Percentiles rank a stretch among this genome's conserved stretches.
Conservation (phyloP, 2,797 vertebrate genomes). For the Malacoraja senta region DNA sequence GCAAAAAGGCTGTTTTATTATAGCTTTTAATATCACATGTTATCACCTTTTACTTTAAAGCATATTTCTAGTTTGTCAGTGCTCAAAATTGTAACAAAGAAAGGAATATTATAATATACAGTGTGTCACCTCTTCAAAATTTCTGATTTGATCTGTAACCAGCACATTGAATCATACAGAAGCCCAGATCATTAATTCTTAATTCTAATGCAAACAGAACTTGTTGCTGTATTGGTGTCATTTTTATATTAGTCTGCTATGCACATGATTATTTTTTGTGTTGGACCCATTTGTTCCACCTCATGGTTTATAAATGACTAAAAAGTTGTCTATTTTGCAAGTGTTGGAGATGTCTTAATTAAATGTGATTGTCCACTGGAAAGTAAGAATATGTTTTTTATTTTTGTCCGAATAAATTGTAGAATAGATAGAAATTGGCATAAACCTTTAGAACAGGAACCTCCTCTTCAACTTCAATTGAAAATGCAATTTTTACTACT, state of each 20-base stretch:
- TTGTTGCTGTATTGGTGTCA: slow-evolving; percentile 32
- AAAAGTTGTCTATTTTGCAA: background rate
- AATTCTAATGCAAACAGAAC: slow-evolving; percentile 9
- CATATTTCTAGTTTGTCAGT: slow-evolving; percentile 29
- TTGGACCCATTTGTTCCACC: slow-evolving; percentile 1
- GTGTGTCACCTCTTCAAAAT: background rate
- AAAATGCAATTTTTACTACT: slow-evolving; percentile 44
- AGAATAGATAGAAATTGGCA: slow-evolving; percentile 16
- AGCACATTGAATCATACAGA: slow-evolving; percentile 6
- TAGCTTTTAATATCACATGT: slow-evolving; percentile 26
- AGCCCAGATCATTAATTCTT: slow-evolving; percentile 31
- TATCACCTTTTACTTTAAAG: slow-evolving; percentile 29
- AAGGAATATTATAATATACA: slow-evolving; percentile 5
- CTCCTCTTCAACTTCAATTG: slow-evolving; percentile 51
- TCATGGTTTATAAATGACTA: slow-evolving; percentile 2
- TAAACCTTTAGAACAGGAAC: slow-evolving; percentile 25
- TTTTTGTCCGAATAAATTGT: slow-evolving; percentile 22
- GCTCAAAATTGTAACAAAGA: background rate
- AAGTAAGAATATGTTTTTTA: background rate
- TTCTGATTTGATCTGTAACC: slow-evolving; percentile 21
- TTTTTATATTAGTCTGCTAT: background rate
- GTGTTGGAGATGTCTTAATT: background rate
- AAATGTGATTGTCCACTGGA: slow-evolving; percentile 17
- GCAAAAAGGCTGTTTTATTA: slow-evolving; percentile 27
- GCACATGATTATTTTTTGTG: slow-evolving; percentile 25